Conservation (phyloP, 2,113 vertebrate genomes). For the Nanorana parkeri region DNA sequence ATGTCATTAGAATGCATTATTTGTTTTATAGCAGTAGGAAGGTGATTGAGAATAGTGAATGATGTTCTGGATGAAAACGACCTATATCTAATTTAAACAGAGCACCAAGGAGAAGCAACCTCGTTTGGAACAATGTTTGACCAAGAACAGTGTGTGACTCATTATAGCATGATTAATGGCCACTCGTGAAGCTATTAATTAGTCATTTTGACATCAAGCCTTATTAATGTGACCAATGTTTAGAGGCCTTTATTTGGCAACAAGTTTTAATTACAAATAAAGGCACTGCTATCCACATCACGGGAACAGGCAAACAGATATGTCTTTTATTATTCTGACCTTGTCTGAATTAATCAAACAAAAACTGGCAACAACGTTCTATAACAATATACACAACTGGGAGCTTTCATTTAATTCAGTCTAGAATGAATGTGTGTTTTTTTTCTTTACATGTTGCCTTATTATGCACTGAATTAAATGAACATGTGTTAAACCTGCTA, state of each 20-base stretch:
- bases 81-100: constrained; percentile 71
- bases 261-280: constrained; percentile 67
- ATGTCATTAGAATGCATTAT: too few relatives aligned
- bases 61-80: constrained; percentile 79
- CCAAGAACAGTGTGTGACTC: constrained; percentile 77
- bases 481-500: too few relatives aligned
- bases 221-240: constrained; percentile 64
- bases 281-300: constrained; percentile 1
- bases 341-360: constrained; percentile 83
- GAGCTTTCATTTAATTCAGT: background rate
- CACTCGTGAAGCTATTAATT: constrained; percentile 83
- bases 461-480: too few relatives aligned
- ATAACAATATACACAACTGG: background rate
- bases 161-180: constrained; percentile 89
- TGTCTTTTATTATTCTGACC: constrained; percentile 83
- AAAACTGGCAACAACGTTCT: constrained; percentile 34
- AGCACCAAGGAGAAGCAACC: constrained; percentile 71
- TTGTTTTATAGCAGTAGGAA: background rate
- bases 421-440: background rate
- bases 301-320: constrained; percentile 55
- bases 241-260: constrained; percentile 67
- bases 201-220: constrained; percentile 83
- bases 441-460: too few relatives aligned
- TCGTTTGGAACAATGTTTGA: constrained; percentile 66
- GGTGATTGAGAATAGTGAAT: background rate